Percentiles rank a stretch among this genome's conserved stretches.
Conservation (phyloP, 1,140 invertebrate genomes). For the Bilobella aurantiaca region DNA sequence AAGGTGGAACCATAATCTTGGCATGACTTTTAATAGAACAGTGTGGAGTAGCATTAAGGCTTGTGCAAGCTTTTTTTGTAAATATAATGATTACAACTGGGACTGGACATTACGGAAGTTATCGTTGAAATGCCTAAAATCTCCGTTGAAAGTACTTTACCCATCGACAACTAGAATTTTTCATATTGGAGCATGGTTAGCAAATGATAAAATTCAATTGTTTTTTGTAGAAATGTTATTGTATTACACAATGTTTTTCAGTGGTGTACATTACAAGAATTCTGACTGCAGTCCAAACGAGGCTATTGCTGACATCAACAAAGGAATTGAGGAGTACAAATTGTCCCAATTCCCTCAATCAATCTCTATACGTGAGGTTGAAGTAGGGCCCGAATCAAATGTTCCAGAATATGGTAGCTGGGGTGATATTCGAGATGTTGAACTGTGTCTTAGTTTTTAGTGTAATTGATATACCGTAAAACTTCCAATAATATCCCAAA, state of each 20-base stretch:
- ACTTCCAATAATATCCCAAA: too few species aligned
- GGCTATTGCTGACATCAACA: conserved; percentile 57
- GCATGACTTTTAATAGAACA: conserved; percentile 81
- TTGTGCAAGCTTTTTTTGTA: conserved; percentile 81
- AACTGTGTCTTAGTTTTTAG: conserved; percentile 44
- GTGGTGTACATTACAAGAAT: conserved; percentile 92
- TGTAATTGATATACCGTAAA: too few species aligned
- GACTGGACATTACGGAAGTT: conserved; percentile 93
- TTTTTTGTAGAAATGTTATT: conserved; percentile 13
- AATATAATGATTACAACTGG: conserved; percentile 99
- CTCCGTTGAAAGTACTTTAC: conserved; percentile 72
- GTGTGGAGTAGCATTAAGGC: conserved; percentile 74
- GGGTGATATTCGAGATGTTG: conserved; percentile 73
- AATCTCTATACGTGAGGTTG: conserved; percentile 47
- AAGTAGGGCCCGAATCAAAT: conserved; percentile 66
- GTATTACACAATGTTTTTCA: conserved; percentile 40
- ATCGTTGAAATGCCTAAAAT: conserved; percentile 68
- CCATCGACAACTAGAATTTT: conserved; percentile 84
- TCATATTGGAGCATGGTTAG: conserved; percentile 97
- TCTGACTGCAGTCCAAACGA: conserved; percentile 78
- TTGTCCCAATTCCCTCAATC: conserved; percentile 66
- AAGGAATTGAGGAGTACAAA: conserved; percentile 57
- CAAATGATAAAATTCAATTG: too few species aligned
- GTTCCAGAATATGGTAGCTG: conserved; percentile 94
- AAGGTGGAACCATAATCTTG: conserved; percentile 99